Conservation (phyloP, 2,797 vertebrate species). For the Aselliscus stoliczkanus region DNA sequence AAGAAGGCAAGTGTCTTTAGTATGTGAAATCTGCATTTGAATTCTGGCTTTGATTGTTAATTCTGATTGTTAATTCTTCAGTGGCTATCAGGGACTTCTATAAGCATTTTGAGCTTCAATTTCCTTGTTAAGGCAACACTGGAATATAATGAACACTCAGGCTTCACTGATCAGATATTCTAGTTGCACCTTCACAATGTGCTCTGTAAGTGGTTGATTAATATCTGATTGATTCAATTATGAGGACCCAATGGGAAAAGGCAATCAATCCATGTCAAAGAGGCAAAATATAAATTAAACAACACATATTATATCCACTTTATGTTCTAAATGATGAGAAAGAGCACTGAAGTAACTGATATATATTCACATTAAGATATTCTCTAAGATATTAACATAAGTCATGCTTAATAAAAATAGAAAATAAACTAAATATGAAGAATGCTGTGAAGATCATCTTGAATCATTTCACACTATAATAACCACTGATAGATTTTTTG, state of each 20-base stretch:
- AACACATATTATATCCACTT: not conserved
- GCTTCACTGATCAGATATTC: not conserved
- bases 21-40: not conserved
- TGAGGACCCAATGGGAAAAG: not conserved
- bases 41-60: not conserved
- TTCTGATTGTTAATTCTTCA: not conserved
- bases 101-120: not conserved
- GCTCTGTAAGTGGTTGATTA: not conserved
- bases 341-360: not conserved
- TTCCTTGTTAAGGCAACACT: not conserved
- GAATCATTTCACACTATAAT: not conserved
- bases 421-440: not conserved
- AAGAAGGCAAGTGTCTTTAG: not conserved
- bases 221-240: not conserved
- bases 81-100: not conserved
- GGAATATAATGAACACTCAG: rapidly evolving
- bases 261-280: not conserved
- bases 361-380: not conserved
- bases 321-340: not conserved
- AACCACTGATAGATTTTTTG: not conserved
- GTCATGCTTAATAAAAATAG: not conserved
- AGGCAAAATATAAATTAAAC: not conserved
- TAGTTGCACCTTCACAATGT: not conserved
- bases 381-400: not conserved
- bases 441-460: not conserved